Percentiles rank a stretch among this genome's conserved stretches.
Conservation (phyloP, 2,888 invertebrate genomes). For the Latrodectus hesperus region DNA sequence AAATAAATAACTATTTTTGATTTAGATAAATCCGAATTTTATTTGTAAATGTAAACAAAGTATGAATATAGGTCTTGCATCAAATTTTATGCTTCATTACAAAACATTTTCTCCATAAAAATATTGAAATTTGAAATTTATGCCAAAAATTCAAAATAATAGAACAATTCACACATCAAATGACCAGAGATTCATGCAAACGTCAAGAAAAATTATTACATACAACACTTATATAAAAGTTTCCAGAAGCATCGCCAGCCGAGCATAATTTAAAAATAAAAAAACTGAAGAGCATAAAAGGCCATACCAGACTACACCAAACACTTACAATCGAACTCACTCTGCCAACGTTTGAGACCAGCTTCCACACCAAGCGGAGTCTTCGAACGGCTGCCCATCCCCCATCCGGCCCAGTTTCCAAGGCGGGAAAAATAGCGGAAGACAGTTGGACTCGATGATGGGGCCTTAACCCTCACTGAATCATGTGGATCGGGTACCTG, state of each 20-base stretch:
- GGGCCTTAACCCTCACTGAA: constrained; percentile 52
- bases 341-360: constrained; percentile 72
- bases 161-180: too few species aligned
- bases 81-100: too few species aligned
- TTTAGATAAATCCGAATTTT: too few species aligned
- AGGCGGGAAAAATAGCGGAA: constrained; percentile 71
- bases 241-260: constrained; percentile 1
- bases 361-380: constrained; percentile 74
- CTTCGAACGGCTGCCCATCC: constrained; percentile 70
- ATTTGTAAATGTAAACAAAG: too few species aligned
- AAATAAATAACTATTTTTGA: too few species aligned
- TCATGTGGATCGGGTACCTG: constrained; percentile 69
- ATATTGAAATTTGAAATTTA: too few species aligned
- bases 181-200: constrained; percentile 20
- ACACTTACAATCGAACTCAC: constrained; percentile 71
- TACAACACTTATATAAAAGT: constrained; percentile 16
- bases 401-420: constrained; percentile 72
- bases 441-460: constrained; percentile 65
- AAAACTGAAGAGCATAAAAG: constrained; percentile 47
- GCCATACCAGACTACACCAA: constrained; percentile 65
- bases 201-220: constrained; percentile 18
- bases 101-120: too few species aligned
- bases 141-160: too few species aligned
- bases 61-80: too few species aligned
- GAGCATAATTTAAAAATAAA: constrained; percentile 39